phyloP scores from a whole-genome alignment of 2,113 vertebrate species.

The Tinamus guttatus region DNA sequence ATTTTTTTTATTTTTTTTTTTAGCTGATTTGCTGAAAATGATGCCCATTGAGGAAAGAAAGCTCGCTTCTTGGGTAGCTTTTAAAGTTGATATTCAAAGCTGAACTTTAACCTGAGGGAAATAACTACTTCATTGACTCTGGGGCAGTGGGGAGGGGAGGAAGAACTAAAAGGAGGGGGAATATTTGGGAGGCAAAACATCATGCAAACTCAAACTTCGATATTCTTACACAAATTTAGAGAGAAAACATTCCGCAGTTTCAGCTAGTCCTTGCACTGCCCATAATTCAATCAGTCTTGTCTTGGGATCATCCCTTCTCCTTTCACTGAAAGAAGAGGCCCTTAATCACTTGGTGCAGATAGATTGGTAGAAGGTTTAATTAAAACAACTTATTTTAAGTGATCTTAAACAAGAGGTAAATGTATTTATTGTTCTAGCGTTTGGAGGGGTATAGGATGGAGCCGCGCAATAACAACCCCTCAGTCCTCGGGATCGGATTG shows the following conservation, averaged over 20 bases:
- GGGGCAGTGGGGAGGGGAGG: background rate
- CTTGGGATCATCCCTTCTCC: conserved; percentile 35
- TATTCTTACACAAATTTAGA: background rate
- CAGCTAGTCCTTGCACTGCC: background rate
- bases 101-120: conserved; percentile 59
- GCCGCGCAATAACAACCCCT: conserved; percentile 42
- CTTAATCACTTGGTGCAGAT: conserved; percentile 65
- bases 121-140: conserved; percentile 51
- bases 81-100: conserved; percentile 59
- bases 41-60: conserved; percentile 17
- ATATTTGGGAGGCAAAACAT: conserved; percentile 3
- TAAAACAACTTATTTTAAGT: conserved; percentile 67
- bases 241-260: conserved; percentile 12
- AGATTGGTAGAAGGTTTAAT: conserved; percentile 59
- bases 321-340: conserved; percentile 36
- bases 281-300: background rate
- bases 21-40: background rate
- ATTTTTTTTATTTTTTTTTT: background rate
- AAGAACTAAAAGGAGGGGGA: conserved; percentile 15
- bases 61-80: conserved; percentile 29
- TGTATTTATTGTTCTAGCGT: conserved; percentile 65
- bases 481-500: conserved; percentile 43
- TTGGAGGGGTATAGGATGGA: conserved; percentile 37
- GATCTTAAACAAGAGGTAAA: conserved; percentile 64
- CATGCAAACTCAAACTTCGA: background rate